A percentile compares a stretch with the other conserved stretches of the same genome.
Conservation (phyloP, 1,140 invertebrate species). For the Aphaenogaster ashmeadi region DNA sequence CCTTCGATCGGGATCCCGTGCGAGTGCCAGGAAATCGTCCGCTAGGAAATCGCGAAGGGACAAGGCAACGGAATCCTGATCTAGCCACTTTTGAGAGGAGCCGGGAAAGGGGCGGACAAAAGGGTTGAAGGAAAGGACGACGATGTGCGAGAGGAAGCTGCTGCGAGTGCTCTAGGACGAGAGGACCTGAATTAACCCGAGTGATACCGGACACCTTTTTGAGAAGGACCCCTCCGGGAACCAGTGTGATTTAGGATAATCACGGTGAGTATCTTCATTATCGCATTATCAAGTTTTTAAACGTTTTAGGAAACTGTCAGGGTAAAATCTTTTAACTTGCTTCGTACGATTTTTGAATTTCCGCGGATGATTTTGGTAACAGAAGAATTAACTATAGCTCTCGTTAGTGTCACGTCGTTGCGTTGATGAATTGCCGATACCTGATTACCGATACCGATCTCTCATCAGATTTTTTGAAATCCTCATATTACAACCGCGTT, state of each 20-base stretch:
- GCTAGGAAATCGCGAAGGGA: background rate
- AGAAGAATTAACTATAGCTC: background rate
- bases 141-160: conserved; percentile 51
- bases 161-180: conserved; percentile 54
- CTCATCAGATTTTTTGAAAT: background rate
- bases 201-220: background rate
- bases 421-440: background rate
- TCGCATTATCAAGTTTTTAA: background rate
- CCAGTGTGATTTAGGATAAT: background rate
- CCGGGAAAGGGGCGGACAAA: background rate
- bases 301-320: background rate
- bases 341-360: background rate
- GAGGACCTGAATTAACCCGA: conserved; percentile 13
- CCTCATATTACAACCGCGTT: background rate
- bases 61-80: background rate
- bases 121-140: conserved; percentile 52
- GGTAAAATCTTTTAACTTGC: background rate
- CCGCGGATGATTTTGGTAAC: background rate
- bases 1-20: conserved; percentile 26
- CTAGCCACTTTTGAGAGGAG: background rate
- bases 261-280: conserved; percentile 57
- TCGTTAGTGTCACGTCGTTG: background rate
- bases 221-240: conserved; percentile 15
- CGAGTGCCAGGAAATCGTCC: conserved; percentile 15
- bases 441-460: background rate